Evolutionary conservation across 2,797 vertebrate genomes (phyloP).

Genomic region (Danio jaintianensis): DNA sequence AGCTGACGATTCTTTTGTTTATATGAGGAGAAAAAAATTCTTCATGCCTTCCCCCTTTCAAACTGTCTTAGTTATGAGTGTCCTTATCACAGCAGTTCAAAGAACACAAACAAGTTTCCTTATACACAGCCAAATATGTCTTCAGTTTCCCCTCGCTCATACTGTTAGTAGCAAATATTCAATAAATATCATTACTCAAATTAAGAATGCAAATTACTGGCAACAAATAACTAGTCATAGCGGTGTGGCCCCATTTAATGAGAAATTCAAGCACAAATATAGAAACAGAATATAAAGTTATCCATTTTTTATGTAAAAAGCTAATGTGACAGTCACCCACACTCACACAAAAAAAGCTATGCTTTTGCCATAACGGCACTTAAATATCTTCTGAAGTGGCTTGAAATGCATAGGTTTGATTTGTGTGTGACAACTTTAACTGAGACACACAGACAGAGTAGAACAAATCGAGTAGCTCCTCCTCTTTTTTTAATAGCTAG

Average conservation of each 20-base stretch:
- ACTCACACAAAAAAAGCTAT: too few species aligned
- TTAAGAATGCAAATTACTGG: background rate
- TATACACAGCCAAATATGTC: background rate
- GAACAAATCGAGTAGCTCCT: too few species aligned
- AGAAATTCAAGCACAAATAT: background rate
- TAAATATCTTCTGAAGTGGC: too few species aligned
- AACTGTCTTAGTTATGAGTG: background rate
- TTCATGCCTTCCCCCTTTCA: background rate
- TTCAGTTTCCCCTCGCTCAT: background rate
- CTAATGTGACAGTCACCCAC: too few species aligned
- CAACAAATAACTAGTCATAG: background rate
- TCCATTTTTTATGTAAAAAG: too few species aligned
- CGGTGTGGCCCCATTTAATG: too few species aligned
- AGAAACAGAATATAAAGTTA: background rate
- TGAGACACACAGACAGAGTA: too few species aligned
- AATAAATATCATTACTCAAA: background rate
- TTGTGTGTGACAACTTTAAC: too few species aligned
- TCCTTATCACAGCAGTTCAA: background rate
- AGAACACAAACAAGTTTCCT: background rate
- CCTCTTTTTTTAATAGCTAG: too few species aligned
- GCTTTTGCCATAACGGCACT: too few species aligned
- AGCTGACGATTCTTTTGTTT: conserved; percentile 4
- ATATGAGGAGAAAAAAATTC: background rate
- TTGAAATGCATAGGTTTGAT: too few species aligned
- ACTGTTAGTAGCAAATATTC: background rate